Evolutionary conservation across 2,888 invertebrate genomes (phyloP).

Genomic region (Pyrocoelia pectoralis): DNA sequence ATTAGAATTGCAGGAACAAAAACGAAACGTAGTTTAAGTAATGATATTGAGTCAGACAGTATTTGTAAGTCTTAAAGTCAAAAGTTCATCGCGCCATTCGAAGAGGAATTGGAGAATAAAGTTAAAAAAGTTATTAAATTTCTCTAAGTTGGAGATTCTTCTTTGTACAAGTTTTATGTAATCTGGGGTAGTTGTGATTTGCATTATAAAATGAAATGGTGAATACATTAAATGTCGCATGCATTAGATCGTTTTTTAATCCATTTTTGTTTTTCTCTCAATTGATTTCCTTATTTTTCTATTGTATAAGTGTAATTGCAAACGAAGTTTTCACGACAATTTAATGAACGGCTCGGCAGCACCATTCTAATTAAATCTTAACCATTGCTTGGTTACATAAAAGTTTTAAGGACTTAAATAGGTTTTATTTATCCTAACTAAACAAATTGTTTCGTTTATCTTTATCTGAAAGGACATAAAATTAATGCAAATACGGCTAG

Average conservation of each 20-base stretch:
- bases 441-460: not conserved
- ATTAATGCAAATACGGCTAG: not conserved
- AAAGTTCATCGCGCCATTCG: conserved; percentile 5
- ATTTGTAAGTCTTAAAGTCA: conserved; percentile 8
- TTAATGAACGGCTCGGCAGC: not conserved
- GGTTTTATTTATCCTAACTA: not conserved
- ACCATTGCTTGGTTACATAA: not conserved
- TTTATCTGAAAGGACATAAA: not conserved
- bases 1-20: conserved; percentile 8
- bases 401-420: not conserved
- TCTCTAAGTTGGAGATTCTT: conserved; percentile 4
- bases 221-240: conserved; percentile 6
- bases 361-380: not conserved
- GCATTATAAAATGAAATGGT: conserved; percentile 5
- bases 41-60: conserved; percentile 11
- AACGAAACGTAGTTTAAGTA: conserved; percentile 10
- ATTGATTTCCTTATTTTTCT: not conserved
- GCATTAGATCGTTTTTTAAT: not conserved
- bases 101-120: conserved; percentile 10
- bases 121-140: conserved; percentile 6
- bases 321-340: not conserved
- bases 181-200: conserved; percentile 7
- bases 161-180: conserved; percentile 11
- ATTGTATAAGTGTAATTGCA: not conserved
- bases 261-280: not conserved